Evolutionary conservation across 2,888 invertebrate genomes (phyloP).

Genomic region (Drosophila anomalipes): DNA sequence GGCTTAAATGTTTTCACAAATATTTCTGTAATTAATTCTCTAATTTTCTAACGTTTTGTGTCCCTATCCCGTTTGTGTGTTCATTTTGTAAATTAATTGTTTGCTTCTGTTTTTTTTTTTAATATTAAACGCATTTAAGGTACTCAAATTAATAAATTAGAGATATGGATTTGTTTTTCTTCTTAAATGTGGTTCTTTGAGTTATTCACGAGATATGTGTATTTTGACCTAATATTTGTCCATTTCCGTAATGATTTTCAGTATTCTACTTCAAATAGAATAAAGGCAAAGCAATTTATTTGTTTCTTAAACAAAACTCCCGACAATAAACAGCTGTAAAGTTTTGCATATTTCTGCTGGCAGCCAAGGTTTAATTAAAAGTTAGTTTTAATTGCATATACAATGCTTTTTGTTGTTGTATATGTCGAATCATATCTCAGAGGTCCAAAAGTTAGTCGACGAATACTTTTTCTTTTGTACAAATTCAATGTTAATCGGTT

Average conservation of each 20-base stretch:
- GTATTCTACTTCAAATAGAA: background rate
- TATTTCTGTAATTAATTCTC: constrained; percentile 44
- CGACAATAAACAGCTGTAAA: background rate
- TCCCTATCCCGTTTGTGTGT: constrained; percentile 6
- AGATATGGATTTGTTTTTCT: background rate
- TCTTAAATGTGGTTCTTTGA: background rate
- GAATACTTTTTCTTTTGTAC: background rate
- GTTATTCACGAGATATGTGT: background rate
- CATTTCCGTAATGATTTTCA: background rate
- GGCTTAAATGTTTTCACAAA: constrained; percentile 26
- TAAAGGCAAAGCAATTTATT: background rate
- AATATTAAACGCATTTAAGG: background rate
- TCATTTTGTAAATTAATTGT: constrained; percentile 12
- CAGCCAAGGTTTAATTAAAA: background rate
- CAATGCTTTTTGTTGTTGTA: background rate
- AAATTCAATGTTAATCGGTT: background rate
- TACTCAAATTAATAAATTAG: background rate
- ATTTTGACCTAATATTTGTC: background rate
- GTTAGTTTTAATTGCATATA: background rate
- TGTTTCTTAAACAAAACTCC: background rate
- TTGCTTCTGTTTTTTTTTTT: background rate
- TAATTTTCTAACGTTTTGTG: constrained; percentile 1
- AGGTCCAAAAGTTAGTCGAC: background rate
- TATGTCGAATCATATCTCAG: background rate
- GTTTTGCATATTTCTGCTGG: too few relatives aligned